Conservation (phyloP, 2,888 invertebrate genomes). For the Ophion costatus region DNA sequence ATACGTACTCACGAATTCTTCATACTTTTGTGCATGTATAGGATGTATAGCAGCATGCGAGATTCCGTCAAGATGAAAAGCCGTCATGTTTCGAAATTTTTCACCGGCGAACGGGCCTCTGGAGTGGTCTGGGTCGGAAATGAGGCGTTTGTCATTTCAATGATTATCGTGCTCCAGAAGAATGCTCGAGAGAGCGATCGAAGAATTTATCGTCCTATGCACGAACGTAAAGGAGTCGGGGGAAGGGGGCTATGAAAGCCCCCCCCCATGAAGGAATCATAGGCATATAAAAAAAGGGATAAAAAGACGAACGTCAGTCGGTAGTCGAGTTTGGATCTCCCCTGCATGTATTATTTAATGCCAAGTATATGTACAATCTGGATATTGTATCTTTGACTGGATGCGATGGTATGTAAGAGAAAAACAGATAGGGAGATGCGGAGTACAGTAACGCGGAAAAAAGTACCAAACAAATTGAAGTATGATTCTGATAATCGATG, state of each 20-base stretch:
- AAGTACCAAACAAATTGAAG: conserved; percentile 38
- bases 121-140: too few relatives aligned
- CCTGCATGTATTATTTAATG: conserved; percentile 7
- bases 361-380: too few relatives aligned
- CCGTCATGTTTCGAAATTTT: background rate
- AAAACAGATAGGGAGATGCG: conserved; percentile 2
- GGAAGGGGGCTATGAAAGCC: too few relatives aligned
- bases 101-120: background rate
- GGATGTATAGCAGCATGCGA: too few relatives aligned
- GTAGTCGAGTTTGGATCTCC: conserved; percentile 10
- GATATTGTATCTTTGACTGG: background rate
- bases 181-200: too few relatives aligned
- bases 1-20: background rate
- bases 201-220: too few relatives aligned
- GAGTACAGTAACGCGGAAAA: background rate
- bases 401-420: background rate
- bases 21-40: too few relatives aligned
- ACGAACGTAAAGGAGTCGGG: too few relatives aligned
- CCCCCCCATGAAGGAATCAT: too few relatives aligned
- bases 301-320: conserved; percentile 34
- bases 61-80: too few relatives aligned
- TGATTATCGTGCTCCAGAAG: too few relatives aligned
- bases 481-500: conserved; percentile 59
- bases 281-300: background rate
- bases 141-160: too few relatives aligned